Evolutionary conservation across 2,113 vertebrate genomes (phyloP), one percentile per base, ranked within the genome.

Genomic region (Oxygymnocypris stewartii): DNA sequence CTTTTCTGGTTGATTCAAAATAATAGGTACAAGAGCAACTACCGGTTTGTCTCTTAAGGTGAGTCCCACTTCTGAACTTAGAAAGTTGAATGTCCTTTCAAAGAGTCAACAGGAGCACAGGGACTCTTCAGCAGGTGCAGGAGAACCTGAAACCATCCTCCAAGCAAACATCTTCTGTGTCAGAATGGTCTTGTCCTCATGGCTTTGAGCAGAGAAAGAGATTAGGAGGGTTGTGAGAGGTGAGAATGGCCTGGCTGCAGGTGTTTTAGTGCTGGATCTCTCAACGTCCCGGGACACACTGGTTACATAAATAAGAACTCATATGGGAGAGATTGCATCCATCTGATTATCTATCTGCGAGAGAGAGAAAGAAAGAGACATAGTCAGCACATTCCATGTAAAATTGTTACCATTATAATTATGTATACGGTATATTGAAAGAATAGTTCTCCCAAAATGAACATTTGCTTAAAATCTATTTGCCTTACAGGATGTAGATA

Each of bases 301-400:
- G 61, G n/a, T 67, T 18, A 67, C 31, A 83, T 54, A 71, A 83
- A 83, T 83, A 73, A 54, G 65, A 83, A 57, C 18, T 59, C 13
- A 20, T 31, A 12, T 49, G 18, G 16, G 63, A 23, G 61, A 51
- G 42, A 51, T 14, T 35, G 44, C 80, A 37, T 31, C 18, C 80
- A 69, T 71, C 44, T 71, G 28, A 51, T 28, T 61, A 12, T 40
- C 73, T 80, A 31, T 31, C 28, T 31, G 28, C 28, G 74, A 2
- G 28, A 47, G 6, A 67, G 12, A 86, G 23, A 85, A 6, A 31
- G 16, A 85, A 77, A 88, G 28, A 31, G 8, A 71, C n/a, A 59
- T 40, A 75, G 25, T 75, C 13, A 87, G 28, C 10, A 63, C 6
- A 78, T 2, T 35, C 8, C 18, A 6, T 23, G 23, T 28, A 84